These are phyloP conservation scores for Emys orbicularis DNA, from an alignment of 2,797 vertebrate genomes.

Conservation along the genomic window DNA sequence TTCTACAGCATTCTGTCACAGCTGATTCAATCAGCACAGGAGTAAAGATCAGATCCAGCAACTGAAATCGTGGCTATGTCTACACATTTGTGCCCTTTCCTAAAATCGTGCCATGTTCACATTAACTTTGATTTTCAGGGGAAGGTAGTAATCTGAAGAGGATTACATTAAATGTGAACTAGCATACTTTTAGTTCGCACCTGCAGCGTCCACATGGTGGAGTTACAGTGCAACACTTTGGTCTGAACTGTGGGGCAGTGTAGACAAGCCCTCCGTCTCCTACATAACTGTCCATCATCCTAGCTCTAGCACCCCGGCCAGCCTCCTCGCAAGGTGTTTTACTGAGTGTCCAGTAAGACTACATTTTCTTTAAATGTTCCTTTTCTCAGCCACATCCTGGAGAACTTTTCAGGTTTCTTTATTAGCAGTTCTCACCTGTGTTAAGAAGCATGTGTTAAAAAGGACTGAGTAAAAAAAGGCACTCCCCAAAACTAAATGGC, in stretches of 20 bases:
- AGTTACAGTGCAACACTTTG: neutral
- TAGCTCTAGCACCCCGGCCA: neutral
- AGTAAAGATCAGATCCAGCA: neutral
- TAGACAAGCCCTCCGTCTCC: neutral
- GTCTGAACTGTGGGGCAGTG: neutral
- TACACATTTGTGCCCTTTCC: neutral
- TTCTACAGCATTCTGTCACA: accelerated
- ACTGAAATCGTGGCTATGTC: neutral
- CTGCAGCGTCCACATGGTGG: neutral
- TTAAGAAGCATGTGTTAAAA: neutral
- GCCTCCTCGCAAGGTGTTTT: neutral
- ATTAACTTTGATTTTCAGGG: neutral
- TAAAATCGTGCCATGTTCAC: neutral
- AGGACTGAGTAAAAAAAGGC: neutral
- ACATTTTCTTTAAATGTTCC: neutral
- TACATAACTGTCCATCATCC: neutral
- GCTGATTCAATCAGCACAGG: accelerated
- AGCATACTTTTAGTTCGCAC: neutral
- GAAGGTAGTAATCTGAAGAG: neutral
- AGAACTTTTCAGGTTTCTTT: neutral
- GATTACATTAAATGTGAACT: neutral
- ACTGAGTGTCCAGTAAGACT: neutral
- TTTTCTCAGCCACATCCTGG: neutral
- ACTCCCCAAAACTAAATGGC: accelerated
- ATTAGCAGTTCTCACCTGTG: neutral